A percentile compares a stretch with the other conserved stretches of the same genome.
Conservation (phyloP, 2,888 invertebrate species). For the Agrilus mali region DNA sequence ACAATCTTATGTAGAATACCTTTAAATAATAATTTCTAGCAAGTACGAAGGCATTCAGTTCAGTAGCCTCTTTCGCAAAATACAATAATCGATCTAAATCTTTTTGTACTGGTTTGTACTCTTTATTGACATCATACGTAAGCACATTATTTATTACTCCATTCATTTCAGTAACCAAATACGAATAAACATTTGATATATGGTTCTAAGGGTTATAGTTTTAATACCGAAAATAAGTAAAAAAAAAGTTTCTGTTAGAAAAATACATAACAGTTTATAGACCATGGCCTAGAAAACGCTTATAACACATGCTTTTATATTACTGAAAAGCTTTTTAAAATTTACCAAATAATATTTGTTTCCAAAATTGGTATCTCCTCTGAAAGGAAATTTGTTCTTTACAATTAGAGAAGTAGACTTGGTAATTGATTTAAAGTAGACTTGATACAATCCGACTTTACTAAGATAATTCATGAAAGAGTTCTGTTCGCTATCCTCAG, state of each 20-base stretch:
- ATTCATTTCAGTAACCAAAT: constrained; percentile 25
- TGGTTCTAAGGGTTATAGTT: constrained; percentile 10
- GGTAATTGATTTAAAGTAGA: constrained; percentile 21
- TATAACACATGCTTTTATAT: background rate
- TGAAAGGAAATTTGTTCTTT: constrained; percentile 17
- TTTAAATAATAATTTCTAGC: constrained; percentile 28
- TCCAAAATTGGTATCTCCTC: constrained; percentile 10
- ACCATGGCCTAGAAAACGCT: background rate
- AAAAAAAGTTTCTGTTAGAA: too few species aligned
- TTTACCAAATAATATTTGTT: constrained; percentile 14
- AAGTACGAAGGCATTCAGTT: constrained; percentile 19
- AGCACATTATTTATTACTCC: constrained; percentile 20
- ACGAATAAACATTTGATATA: constrained; percentile 23
- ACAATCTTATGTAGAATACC: constrained; percentile 11
- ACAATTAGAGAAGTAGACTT: constrained; percentile 20
- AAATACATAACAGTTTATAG: too few species aligned
- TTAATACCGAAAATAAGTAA: background rate
- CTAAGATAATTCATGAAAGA: constrained; percentile 15
- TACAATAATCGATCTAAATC: constrained; percentile 16
- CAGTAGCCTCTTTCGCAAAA: constrained; percentile 29
- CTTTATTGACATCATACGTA: constrained; percentile 8
- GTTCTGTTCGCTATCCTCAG: background rate
- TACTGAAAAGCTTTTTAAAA: background rate
- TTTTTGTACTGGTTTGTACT: constrained; percentile 1
- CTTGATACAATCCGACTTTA: constrained; percentile 18